Conservation (phyloP, 2,797 vertebrate species). For the Falco berigora region DNA sequence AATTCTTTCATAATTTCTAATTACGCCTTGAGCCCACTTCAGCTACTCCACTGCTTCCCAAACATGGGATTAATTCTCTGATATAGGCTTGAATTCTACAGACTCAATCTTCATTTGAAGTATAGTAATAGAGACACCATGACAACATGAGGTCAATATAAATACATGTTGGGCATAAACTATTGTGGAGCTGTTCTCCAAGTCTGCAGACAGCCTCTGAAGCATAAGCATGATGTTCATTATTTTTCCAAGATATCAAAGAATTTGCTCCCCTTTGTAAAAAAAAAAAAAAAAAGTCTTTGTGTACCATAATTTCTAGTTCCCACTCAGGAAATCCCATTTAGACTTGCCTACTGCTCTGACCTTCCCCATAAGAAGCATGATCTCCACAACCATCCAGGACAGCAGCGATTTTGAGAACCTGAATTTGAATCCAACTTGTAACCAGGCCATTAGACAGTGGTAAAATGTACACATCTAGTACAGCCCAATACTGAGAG, state of each 20-base stretch:
- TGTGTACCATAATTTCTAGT: not conserved
- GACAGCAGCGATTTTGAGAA: not conserved
- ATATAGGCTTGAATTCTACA: not conserved
- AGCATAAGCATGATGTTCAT: not conserved
- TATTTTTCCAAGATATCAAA: not conserved
- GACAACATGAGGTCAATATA: not conserved
- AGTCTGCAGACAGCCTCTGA: not conserved
- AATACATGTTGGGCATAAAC: not conserved
- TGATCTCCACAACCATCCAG: not conserved
- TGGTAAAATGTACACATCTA: not conserved
- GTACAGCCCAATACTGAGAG: not conserved
- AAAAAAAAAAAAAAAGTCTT: not conserved
- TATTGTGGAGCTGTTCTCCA: not conserved
- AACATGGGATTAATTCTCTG: not conserved
- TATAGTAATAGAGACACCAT: not conserved
- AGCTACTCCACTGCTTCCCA: not conserved
- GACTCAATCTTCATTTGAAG: not conserved
- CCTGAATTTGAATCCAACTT: not conserved
- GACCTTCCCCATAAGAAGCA: not conserved
- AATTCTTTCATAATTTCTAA: not conserved
- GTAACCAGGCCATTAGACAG: not conserved
- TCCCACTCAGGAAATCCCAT: not conserved
- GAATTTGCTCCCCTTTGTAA: not conserved
- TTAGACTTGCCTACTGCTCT: not conserved
- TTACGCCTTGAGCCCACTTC: not conserved